Evolutionary conservation across 2,797 vertebrate species (phyloP), one percentile per base, ranked within the genome.

Genomic region (Chelidonichthys spinosus): DNA sequence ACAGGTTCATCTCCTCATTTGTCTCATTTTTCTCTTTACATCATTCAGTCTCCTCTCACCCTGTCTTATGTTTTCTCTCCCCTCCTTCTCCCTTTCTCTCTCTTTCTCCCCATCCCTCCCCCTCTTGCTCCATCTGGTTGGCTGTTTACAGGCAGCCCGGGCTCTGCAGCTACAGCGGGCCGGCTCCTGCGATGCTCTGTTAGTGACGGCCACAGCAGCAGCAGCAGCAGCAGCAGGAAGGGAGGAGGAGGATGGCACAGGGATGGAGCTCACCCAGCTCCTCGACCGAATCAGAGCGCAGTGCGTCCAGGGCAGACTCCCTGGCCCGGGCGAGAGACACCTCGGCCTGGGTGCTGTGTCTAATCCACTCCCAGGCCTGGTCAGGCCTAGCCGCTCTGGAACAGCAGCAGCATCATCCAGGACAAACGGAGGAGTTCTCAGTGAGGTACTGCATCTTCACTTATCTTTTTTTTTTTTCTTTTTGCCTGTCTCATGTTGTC

Each of bases 181-280:
- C 87, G 77, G 83, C 90, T 85, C 90, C 85, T 90, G 92, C 82
- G 93, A 95, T 94, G 94, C 84, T 92, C 81, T 92, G 93, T 93
- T 94, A 92, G 92, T 84, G 85, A 93, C 91, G 85, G 70, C 78
- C 65, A 69, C 85, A 70, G 85, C 82, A 81, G 73, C 89, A 80
- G 44, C 64, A 75, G 62, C 65, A 86, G 78, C 44, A 82, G 71
- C 14, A 73, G 72, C 8, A 72, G 82, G 60, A 62, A 89, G 81
- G 89, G 88, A 91, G 92, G 93, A 92, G 94, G 96, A 98, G 95
- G 96, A 97, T 97, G 97, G 97, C 95, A 96, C 95, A 93, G 95
- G 92, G 93, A 97, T 97, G 97, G 97, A 97, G 92, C 94, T 94
- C 92, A 91, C 95, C 94, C 96, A 92, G 95, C 96, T 97, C 93